These are phyloP conservation scores for Drosophila eohydei DNA, from an alignment of 2,888 invertebrate species.

Conservation along the genomic window DNA sequence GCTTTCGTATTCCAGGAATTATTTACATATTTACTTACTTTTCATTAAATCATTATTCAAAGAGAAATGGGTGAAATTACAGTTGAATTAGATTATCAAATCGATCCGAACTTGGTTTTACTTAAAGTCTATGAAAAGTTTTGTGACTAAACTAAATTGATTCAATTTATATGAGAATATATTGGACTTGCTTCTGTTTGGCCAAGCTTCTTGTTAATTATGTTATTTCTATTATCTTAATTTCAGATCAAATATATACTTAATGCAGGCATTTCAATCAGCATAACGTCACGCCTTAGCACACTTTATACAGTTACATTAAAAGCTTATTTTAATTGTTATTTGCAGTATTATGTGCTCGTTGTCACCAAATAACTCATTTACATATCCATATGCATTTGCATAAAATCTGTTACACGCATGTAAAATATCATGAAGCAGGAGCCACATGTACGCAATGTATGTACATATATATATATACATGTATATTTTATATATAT, in stretches of 20 bases:
- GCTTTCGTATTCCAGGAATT: background rate
- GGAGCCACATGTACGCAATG: constrained; percentile 16
- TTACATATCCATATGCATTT: constrained; percentile 41
- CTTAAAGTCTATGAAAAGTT: too few relatives aligned
- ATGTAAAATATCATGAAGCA: constrained; percentile 15
- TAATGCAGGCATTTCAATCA: background rate
- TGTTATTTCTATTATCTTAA: background rate
- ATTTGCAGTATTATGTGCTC: constrained; percentile 9
- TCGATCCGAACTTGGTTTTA: too few relatives aligned
- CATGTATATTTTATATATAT: background rate
- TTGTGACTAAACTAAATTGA: too few relatives aligned
- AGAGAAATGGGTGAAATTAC: background rate
- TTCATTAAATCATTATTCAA: background rate
- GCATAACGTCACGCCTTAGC: background rate
- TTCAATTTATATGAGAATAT: too few relatives aligned
- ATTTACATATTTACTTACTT: background rate
- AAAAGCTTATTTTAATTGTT: constrained; percentile 28
- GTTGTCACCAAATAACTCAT: constrained; percentile 21
- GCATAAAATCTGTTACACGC: constrained; percentile 47
- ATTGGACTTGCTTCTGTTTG: too few relatives aligned
- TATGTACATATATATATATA: background rate
- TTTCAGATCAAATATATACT: background rate
- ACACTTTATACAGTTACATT: background rate
- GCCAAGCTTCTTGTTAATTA: background rate
- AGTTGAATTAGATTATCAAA: background rate